These are phyloP conservation scores for Rhopalosiphum nymphaeae DNA, from an alignment of 2,888 invertebrate species.

Conservation along the genomic window DNA sequence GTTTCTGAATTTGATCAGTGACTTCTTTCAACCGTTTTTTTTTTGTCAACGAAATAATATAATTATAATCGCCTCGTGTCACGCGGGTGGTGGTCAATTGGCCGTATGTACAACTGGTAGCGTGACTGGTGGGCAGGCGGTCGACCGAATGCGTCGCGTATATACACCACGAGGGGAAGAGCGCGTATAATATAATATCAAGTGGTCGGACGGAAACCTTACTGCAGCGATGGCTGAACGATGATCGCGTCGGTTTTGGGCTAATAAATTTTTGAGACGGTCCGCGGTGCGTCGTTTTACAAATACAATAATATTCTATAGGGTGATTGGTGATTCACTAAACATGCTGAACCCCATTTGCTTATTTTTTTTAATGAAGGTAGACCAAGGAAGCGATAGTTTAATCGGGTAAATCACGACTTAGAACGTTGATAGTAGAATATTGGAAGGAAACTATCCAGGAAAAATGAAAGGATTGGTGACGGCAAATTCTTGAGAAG, in stretches of 20 bases:
- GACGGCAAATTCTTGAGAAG: too few species aligned
- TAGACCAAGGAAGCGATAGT: too few species aligned
- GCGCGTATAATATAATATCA: neutral
- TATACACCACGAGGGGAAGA: neutral
- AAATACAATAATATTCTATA: too few species aligned
- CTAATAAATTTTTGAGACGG: neutral
- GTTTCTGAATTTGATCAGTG: constrained; percentile 4
- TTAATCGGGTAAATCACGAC: too few species aligned
- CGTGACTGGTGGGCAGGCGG: neutral
- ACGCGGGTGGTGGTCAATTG: constrained; percentile 33
- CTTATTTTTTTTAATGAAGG: too few species aligned
- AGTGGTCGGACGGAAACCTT: constrained; percentile 12
- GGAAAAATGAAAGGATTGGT: too few species aligned
- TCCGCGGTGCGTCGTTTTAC: neutral
- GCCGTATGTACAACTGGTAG: constrained; percentile 11
- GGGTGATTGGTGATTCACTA: too few species aligned
- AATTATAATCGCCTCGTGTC: neutral
- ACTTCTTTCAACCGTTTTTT: neutral
- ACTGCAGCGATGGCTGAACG: neutral
- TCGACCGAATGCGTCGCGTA: neutral
- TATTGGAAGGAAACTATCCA: too few species aligned
- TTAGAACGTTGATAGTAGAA: too few species aligned
- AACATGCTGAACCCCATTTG: too few species aligned
- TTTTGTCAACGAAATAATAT: neutral
- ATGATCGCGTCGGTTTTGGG: constrained; percentile 1